Evolutionary conservation across 2,888 invertebrate species (phyloP), one percentile per base, ranked within the genome.

Genomic region (Portevinia maculata): DNA sequence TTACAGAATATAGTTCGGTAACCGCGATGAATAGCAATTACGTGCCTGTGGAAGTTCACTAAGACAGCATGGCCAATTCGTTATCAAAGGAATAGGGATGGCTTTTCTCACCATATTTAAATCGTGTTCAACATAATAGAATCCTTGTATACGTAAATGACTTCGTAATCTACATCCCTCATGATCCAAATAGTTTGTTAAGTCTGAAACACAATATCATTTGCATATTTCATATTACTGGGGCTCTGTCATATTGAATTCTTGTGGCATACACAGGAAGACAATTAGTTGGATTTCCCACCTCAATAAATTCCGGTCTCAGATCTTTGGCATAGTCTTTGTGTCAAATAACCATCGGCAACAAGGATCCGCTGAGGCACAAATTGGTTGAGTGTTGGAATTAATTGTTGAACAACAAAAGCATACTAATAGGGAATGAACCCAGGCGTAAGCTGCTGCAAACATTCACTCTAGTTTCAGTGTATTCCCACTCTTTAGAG

Each of bases 51-150:
- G 8, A 60, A 53, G 9, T 53, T 53, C 13, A n/a, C 21, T 11
- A 41, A 60, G 24, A 30, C 21, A 17, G 24, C 39, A 48, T 13
- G 7, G 8, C n/a, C n/a, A n/a, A n/a, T n/a, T 57, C 21, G 32
- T 64, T 50, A 37, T 57, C 44, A n/a, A n/a, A n/a, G n/a, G n/a
- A n/a, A n/a, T n/a, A n/a, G n/a, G n/a, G n/a, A n/a, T n/a, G n/a
- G n/a, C n/a, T 52, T 50, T 41, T 30, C 13, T 13, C n/a, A 52
- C 9, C 21, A 64, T 39, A 9, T 46, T 64, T 52, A 52, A 59
- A 76, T 75, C 62, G 70, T 76, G 70, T 76, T 60, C 39, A 55
- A 37, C 59, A 64, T 81, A 65, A 67, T 55, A 41, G 65, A 30
- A 62, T 71, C 65, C 53, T 30, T 37, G 37, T 24, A 5, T 53